Conservation (phyloP, 1,140 invertebrate species). For the Lanistes nyassanus region DNA sequence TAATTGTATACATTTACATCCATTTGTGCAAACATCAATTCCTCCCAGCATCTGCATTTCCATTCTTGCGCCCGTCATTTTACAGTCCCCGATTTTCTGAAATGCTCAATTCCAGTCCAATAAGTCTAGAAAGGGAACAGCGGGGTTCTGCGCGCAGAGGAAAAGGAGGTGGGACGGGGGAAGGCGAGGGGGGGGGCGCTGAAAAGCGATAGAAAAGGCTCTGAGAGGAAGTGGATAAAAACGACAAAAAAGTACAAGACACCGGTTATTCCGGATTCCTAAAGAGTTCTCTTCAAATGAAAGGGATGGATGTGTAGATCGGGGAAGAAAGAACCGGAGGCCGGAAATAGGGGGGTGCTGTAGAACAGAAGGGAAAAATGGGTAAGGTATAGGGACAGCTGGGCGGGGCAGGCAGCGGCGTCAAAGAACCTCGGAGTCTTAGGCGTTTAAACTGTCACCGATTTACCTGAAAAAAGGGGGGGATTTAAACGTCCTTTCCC, state of each 20-base stretch:
- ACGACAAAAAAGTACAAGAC: no score
- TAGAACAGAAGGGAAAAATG: neutral
- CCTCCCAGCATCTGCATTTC: conserved; percentile 25
- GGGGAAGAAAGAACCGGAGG: neutral
- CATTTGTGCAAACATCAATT: conserved; percentile 29
- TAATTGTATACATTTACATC: conserved; percentile 31
- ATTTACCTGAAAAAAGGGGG: no score
- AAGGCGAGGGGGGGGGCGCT: neutral
- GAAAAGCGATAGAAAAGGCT: neutral
- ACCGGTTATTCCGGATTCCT: no score
- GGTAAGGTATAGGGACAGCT: neutral
- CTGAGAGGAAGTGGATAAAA: no score
- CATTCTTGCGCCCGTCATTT: conserved; percentile 24
- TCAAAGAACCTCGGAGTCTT: no score
- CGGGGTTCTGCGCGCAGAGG: neutral
- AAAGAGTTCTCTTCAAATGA: neutral
- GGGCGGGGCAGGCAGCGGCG: neutral
- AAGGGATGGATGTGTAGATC: neutral
- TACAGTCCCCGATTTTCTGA: conserved; percentile 3
- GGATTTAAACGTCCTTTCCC: no score
- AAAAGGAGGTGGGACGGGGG: no score
- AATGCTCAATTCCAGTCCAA: conserved; percentile 14
- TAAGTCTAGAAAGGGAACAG: conserved; percentile 14
- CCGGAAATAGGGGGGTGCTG: neutral
- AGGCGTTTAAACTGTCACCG: no score